A percentile compares a stretch with the other conserved stretches of the same genome.
These are phyloP conservation scores for Gila robusta DNA, from an alignment of 2,797 vertebrate species.

Conservation along the genomic window DNA sequence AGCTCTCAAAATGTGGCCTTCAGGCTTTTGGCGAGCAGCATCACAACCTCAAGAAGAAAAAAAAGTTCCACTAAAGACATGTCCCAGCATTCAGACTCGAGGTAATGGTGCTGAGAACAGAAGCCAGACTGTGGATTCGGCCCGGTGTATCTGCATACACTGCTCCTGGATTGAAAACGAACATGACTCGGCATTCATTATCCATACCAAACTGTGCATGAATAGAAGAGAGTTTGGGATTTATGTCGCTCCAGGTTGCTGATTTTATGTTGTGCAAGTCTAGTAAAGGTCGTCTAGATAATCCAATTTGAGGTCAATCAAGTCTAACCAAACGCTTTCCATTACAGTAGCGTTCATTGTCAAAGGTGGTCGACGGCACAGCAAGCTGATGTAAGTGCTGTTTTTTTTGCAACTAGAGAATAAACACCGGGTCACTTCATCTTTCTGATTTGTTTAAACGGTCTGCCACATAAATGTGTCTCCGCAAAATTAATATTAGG, in stretches of 20 bases:
- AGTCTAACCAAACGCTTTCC: not conserved
- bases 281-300: slow-evolving; percentile 26
- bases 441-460: too few species aligned
- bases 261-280: slow-evolving; percentile 31
- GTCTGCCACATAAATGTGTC: too few species aligned
- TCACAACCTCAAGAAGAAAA: slow-evolving; percentile 46
- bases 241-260: slow-evolving; percentile 19
- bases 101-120: slow-evolving; percentile 68
- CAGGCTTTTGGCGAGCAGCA: slow-evolving; percentile 50
- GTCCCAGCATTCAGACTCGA: slow-evolving; percentile 66
- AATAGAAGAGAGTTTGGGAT: slow-evolving; percentile 9
- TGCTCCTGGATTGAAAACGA: slow-evolving; percentile 17
- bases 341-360: slow-evolving; percentile 19
- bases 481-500: too few species aligned
- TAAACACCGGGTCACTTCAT: too few species aligned
- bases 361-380: not conserved
- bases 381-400: not conserved
- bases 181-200: slow-evolving; percentile 49
- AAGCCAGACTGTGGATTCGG: slow-evolving; percentile 51
- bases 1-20: slow-evolving; percentile 63
- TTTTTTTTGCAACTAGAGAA: not conserved
- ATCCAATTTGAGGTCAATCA: slow-evolving; percentile 42
- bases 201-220: slow-evolving; percentile 28
- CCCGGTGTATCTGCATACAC: slow-evolving; percentile 62
- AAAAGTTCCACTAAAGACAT: slow-evolving; percentile 69